phyloP scores from a whole-genome alignment of 2,797 vertebrate genomes.

The Etheostoma nigrum region DNA sequence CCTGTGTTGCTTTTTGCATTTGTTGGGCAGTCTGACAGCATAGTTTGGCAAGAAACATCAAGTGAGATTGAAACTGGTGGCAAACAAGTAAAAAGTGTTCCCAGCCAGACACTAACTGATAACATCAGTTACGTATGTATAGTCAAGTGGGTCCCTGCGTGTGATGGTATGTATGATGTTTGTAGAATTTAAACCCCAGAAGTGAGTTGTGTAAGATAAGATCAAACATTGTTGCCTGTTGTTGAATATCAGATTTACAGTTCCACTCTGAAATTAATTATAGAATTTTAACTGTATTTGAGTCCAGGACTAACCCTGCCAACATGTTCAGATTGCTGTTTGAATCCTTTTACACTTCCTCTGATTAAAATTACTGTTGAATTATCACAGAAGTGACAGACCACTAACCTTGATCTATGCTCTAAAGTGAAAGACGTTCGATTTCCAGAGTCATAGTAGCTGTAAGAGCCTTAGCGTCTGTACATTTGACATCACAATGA shows the following conservation, averaged over 20 bases:
- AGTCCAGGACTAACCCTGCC: too few relatives aligned
- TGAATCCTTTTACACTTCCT: not conserved
- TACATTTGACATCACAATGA: constrained; percentile 29
- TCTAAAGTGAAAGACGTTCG: not conserved
- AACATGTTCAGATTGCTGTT: not conserved
- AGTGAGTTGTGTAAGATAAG: not conserved
- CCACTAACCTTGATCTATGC: constrained; percentile 8
- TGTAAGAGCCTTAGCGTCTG: constrained; percentile 12
- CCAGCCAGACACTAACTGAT: not conserved
- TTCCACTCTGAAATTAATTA: not conserved
- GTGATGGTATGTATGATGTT: not conserved
- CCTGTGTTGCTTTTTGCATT: not conserved
- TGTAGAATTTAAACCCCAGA: not conserved
- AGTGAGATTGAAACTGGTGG: not conserved
- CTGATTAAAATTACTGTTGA: constrained; percentile 1
- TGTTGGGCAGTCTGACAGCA: not conserved
- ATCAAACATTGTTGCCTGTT: not conserved
- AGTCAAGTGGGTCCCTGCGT: not conserved
- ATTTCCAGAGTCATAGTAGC: not conserved
- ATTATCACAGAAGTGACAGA: constrained; percentile 2
- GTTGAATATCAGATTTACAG: not conserved
- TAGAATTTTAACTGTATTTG: not conserved
- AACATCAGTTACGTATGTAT: not conserved
- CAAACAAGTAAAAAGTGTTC: not conserved
- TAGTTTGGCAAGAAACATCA: not conserved